These are phyloP conservation scores for Littorina saxatilis DNA, from an alignment of 1,140 invertebrate genomes.

Conservation along the genomic window DNA sequence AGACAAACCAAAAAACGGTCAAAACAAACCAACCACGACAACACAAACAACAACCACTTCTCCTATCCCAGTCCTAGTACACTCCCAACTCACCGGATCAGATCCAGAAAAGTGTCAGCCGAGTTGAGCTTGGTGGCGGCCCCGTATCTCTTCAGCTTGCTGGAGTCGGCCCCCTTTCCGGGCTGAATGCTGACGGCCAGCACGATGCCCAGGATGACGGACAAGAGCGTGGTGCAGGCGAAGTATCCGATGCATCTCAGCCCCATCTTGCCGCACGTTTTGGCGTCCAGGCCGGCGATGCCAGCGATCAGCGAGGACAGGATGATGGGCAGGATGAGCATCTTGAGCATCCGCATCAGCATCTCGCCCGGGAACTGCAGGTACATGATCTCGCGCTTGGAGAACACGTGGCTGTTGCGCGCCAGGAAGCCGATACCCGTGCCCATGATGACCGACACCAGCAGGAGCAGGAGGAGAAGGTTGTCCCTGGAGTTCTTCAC, in stretches of 20 bases:
- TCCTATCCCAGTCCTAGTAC: background rate
- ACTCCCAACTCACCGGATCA: conserved; percentile 63
- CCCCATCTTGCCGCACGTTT: conserved; percentile 73
- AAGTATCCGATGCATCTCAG: conserved; percentile 91
- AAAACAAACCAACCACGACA: background rate
- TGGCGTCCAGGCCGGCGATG: conserved; percentile 72
- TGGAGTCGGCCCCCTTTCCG: conserved; percentile 72
- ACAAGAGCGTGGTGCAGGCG: conserved; percentile 87
- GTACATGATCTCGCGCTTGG: conserved; percentile 68
- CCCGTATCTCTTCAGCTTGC: conserved; percentile 63
- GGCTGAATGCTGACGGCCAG: conserved; percentile 71
- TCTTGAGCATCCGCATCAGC: conserved; percentile 77
- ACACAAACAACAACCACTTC: too few relatives aligned
- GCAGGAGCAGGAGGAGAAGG: conserved; percentile 63
- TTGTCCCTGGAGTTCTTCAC: conserved; percentile 64
- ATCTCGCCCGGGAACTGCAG: conserved; percentile 77
- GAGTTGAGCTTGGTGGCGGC: conserved; percentile 60
- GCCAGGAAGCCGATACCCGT: conserved; percentile 61
- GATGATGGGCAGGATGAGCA: conserved; percentile 77
- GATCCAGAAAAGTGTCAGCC: conserved; percentile 69
- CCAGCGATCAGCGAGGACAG: conserved; percentile 75
- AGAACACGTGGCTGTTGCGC: conserved; percentile 48
- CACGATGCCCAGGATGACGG: conserved; percentile 70
- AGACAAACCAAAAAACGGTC: background rate
- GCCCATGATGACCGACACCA: conserved; percentile 64